phyloP scores from a whole-genome alignment of 2,113 vertebrate species.

The Coptodon rendalli region DNA sequence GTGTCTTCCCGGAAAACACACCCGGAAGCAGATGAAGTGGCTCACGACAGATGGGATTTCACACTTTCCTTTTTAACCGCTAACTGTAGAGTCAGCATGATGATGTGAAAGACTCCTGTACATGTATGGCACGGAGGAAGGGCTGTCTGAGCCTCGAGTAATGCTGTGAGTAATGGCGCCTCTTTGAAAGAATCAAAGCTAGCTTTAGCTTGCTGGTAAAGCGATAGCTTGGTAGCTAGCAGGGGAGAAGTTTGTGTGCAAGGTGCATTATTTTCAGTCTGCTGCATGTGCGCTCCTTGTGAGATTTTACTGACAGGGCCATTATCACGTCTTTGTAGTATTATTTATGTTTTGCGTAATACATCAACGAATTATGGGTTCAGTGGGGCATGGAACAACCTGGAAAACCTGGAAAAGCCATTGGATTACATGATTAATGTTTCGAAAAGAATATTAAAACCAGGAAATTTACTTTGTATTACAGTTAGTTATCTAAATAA shows the following conservation, averaged over 20 bases:
- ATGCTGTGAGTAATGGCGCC: slow-evolving; percentile 4
- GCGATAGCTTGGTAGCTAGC: not conserved
- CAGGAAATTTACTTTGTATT: not conserved
- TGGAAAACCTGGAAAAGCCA: not conserved
- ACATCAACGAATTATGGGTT: not conserved
- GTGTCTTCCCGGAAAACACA: not conserved
- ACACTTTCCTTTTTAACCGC: not conserved
- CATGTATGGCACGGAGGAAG: not conserved
- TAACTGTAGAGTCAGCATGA: not conserved
- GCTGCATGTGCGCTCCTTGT: not conserved
- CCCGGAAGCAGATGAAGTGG: slow-evolving; percentile 30
- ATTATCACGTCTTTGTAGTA: not conserved
- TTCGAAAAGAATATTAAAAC: not conserved
- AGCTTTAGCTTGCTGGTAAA: not conserved
- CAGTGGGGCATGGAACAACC: not conserved
- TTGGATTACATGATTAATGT: rapidly evolving
- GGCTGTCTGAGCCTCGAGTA: not conserved
- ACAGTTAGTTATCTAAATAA: not conserved
- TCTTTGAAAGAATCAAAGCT: not conserved
- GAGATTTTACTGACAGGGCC: not conserved
- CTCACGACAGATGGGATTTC: not conserved
- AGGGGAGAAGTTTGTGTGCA: not conserved
- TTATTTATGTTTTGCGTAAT: not conserved
- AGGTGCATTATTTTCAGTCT: not conserved
- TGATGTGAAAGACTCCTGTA: not conserved